These are phyloP conservation scores for Gobio occitaniae DNA, from an alignment of 2,797 vertebrate species.

Conservation along the genomic window DNA sequence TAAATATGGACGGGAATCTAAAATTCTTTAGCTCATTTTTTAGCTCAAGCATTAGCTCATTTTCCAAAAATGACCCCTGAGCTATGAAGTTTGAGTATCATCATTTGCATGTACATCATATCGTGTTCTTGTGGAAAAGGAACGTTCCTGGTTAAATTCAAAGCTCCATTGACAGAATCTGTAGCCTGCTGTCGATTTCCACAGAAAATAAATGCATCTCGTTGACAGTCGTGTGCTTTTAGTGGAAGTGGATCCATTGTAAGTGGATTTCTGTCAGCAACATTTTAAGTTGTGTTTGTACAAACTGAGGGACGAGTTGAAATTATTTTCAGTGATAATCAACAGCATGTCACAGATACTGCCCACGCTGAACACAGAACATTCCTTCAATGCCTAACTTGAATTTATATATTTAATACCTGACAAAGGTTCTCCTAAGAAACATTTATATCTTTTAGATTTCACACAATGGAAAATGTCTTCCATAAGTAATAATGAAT, in stretches of 20 bases:
- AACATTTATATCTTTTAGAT: not conserved
- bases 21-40: too few relatives aligned
- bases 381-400: not conserved
- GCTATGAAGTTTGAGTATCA: not conserved
- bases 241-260: not conserved
- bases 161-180: not conserved
- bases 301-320: not conserved
- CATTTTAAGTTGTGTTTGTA: not conserved
- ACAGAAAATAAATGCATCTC: not conserved
- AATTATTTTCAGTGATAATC: not conserved
- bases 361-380: not conserved
- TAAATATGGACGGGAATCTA: not conserved
- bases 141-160: not conserved
- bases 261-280: not conserved
- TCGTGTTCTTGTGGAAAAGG: not conserved
- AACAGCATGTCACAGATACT: not conserved
- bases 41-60: too few relatives aligned
- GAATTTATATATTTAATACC: not conserved
- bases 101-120: not conserved
- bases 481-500: not conserved
- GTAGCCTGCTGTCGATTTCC: not conserved
- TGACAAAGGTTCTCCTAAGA: not conserved
- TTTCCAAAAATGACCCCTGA: too few relatives aligned
- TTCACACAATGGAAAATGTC: not conserved
- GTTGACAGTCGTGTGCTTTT: not conserved